Percentiles rank a stretch among this genome's conserved stretches.
These are phyloP conservation scores for Orchesella cincta DNA, from an alignment of 1,140 invertebrate genomes.

Conservation along the genomic window DNA sequence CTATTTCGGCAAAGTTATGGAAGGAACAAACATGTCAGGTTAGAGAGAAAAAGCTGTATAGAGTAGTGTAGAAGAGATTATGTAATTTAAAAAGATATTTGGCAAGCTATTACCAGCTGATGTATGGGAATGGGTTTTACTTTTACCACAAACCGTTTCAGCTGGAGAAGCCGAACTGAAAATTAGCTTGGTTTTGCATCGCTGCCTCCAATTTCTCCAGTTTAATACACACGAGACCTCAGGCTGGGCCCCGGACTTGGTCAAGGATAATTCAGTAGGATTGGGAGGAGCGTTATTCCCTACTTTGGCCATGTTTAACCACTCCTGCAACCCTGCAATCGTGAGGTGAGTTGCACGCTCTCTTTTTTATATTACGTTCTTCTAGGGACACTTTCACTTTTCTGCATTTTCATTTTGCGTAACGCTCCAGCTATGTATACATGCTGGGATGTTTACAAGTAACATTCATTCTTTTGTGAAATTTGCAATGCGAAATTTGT, in stretches of 20 bases:
- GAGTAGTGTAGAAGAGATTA: no score
- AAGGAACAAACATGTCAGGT: neutral
- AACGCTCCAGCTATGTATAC: no score
- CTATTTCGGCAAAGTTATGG: constrained; percentile 63
- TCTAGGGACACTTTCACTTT: neutral
- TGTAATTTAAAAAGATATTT: no score
- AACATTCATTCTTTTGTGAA: no score
- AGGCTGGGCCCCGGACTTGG: constrained; percentile 57
- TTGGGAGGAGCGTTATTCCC: constrained; percentile 84
- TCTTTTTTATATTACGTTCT: neutral
- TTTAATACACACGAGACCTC: constrained; percentile 92
- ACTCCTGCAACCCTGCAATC: constrained; percentile 86
- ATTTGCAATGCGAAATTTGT: no score
- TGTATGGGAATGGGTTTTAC: no score
- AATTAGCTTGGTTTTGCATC: constrained; percentile 72
- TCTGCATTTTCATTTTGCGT: constrained; percentile 4
- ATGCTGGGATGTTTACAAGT: no score
- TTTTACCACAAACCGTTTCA: no score
- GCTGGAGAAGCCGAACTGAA: constrained; percentile 26
- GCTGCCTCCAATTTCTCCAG: constrained; percentile 80
- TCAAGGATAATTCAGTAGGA: constrained; percentile 41
- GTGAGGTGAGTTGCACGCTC: constrained; percentile 64
- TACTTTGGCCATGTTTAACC: constrained; percentile 85
- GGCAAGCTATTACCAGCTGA: no score
- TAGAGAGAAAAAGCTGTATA: neutral